Evolutionary conservation across 2,113 vertebrate species (phyloP).

Genomic region (Hiodon tergisus): DNA sequence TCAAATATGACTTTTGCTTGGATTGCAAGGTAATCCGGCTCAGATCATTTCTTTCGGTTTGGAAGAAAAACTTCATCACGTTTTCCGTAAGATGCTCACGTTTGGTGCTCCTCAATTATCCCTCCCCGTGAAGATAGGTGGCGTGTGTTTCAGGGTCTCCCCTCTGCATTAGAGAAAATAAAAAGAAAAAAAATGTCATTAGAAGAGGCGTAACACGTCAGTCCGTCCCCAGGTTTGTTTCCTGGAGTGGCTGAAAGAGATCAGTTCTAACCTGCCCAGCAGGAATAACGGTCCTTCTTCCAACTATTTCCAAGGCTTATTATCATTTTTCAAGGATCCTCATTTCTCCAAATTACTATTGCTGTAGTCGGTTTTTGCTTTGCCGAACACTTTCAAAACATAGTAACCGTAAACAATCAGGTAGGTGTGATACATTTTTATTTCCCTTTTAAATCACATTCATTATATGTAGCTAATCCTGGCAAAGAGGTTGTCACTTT

Average conservation of each 20-base stretch:
- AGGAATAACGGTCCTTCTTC: constrained; percentile 97
- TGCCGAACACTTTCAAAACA: constrained; percentile 75
- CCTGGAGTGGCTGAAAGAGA: constrained; percentile 99
- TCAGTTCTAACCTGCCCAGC: constrained; percentile 99
- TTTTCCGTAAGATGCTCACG: constrained; percentile 98
- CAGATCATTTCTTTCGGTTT: constrained; percentile 82
- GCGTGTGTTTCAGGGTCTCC: constrained; percentile 97
- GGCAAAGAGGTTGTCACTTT: constrained; percentile 8
- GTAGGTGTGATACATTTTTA: constrained; percentile 61
- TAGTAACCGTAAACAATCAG: constrained; percentile 66
- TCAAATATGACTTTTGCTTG: constrained; percentile 67
- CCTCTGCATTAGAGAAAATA: constrained; percentile 87
- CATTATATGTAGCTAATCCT: not conserved
- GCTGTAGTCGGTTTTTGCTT: constrained; percentile 74
- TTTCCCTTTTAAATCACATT: constrained; percentile 8
- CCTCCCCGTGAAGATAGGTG: constrained; percentile 99
- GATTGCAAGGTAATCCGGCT: constrained; percentile 87
- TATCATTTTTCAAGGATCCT: constrained; percentile 86
- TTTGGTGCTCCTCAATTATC: constrained; percentile 98
- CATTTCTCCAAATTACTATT: constrained; percentile 70
- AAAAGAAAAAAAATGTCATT: constrained; percentile 99
- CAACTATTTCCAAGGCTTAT: constrained; percentile 88
- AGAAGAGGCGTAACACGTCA: constrained; percentile 99
- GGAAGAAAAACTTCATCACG: constrained; percentile 74
- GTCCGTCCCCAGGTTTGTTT: constrained; percentile 99